Base-by-base conservation (phyloP, 2,113 vertebrate genomes). In the Sebastes fasciatus region DNA sequence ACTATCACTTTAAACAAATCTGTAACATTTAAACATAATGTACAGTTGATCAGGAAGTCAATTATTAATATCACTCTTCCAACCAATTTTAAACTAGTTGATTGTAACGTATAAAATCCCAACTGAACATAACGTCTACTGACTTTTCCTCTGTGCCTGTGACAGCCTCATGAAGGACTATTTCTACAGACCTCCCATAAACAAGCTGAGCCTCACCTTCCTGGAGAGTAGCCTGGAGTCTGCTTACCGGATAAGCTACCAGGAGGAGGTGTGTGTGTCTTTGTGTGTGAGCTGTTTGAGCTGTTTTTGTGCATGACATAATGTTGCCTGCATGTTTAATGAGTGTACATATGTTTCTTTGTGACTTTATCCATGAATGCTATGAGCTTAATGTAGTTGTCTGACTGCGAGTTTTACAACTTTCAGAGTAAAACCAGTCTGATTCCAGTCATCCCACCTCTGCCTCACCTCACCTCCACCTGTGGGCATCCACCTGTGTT, bases 91-190 rank as follows among this genome's bases (percentile, higher is more conserved):
- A 23, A 60, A 8, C 0, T 26, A 58, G 17, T 16, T 49, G n/a
- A 66, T 58, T 23, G 13, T 13, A 54, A 61, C 43, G 8, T 70
- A 3, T 62, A 40, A 55, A 63, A 46, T 45, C 14, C 14, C 14
- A 43, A 14, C 1, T 21, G 1, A 10, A 74, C 26, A 43, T 66
- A 0, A 82, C n/a, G 73, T 78, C 3, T n/a, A 34, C 8, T 79
- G 45, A 45, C 23, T 68, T 42, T 80, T 21, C 21, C 48, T 63
- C 21, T 83, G 0, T 69, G 40, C 34, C 5, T 85, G 8, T 94
- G 77, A 89, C 79, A 99, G 98, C 92, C 96, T 99, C 77, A 99
- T 99, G 98, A 98, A 99, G 90, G 97, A 99, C 91, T 99, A 99
- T 94, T 99, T 99, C 95, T 99, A 98, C 93, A 99, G 97, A 88